These are phyloP conservation scores for Tenualosa thibaudeaui DNA, from an alignment of 2,797 vertebrate species.

Conservation along the genomic window DNA sequence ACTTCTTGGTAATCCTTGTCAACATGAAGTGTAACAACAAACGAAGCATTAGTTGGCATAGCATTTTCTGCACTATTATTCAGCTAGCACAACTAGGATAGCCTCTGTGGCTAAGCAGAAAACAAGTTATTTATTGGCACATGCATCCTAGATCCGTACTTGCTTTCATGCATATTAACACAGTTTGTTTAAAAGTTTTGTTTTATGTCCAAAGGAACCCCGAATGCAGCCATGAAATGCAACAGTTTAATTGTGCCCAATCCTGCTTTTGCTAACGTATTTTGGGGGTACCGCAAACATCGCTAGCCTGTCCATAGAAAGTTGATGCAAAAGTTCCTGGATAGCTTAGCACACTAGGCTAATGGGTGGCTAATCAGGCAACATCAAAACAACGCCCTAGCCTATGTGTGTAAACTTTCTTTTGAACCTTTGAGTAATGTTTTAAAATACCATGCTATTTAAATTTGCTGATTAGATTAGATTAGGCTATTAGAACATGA, in stretches of 20 bases:
- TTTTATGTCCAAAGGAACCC: background rate
- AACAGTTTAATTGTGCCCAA: background rate
- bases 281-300: background rate
- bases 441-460: background rate
- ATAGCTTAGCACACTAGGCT: background rate
- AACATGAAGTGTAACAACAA: background rate
- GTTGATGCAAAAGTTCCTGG: constrained; percentile 9
- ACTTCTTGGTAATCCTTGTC: background rate
- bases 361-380: constrained; percentile 6
- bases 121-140: background rate
- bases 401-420: background rate
- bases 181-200: background rate
- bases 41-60: background rate
- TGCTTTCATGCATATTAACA: background rate
- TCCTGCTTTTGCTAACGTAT: constrained; percentile 9
- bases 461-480: background rate
- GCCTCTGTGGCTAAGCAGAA: background rate
- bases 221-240: background rate
- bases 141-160: background rate
- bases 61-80: background rate
- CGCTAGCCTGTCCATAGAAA: background rate
- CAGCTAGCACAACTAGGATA: constrained; percentile 1
- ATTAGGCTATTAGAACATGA: background rate
- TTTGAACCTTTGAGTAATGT: background rate
- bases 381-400: background rate